Evolutionary conservation across 2,888 invertebrate species (phyloP).

Genomic region (Cryptus armator): DNA sequence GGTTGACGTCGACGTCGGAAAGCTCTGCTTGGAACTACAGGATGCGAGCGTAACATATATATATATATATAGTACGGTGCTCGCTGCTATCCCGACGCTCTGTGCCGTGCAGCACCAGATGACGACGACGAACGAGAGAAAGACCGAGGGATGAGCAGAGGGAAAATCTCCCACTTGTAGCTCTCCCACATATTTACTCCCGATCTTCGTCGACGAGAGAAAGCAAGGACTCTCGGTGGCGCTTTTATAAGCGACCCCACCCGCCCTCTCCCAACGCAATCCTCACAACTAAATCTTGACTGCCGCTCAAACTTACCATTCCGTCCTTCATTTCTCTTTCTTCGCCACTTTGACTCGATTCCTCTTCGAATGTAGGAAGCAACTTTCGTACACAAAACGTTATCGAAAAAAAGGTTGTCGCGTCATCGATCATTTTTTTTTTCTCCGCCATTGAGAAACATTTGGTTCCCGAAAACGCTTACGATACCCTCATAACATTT

Average conservation of each 20-base stretch:
- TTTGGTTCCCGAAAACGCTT: no score
- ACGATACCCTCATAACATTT: no score
- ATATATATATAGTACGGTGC: conserved; percentile 30
- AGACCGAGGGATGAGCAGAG: conserved; percentile 68
- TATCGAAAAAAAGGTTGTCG: not conserved
- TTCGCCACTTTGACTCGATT: conserved; percentile 46
- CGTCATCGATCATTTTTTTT: not conserved
- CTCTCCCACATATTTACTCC: conserved; percentile 82
- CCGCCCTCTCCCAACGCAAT: not conserved
- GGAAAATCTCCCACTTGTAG: conserved; percentile 84
- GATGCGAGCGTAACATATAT: conserved; percentile 37
- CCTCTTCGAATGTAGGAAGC: not conserved
- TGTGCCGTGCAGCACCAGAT: conserved; percentile 53
- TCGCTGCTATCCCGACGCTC: not conserved
- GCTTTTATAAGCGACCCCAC: not conserved
- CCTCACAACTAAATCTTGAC: conserved; percentile 79
- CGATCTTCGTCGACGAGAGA: conserved; percentile 71
- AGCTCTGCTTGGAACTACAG: conserved; percentile 27
- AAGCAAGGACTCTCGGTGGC: conserved; percentile 38
- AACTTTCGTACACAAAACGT: not conserved
- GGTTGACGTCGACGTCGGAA: conserved; percentile 45
- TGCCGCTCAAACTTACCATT: conserved; percentile 74
- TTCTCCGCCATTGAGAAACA: no score
- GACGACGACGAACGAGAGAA: conserved; percentile 51
- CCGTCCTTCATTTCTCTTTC: conserved; percentile 56